Evolutionary conservation across 2,797 vertebrate genomes (phyloP), one percentile per base, ranked within the genome.

Genomic region (Siniperca undulata): DNA sequence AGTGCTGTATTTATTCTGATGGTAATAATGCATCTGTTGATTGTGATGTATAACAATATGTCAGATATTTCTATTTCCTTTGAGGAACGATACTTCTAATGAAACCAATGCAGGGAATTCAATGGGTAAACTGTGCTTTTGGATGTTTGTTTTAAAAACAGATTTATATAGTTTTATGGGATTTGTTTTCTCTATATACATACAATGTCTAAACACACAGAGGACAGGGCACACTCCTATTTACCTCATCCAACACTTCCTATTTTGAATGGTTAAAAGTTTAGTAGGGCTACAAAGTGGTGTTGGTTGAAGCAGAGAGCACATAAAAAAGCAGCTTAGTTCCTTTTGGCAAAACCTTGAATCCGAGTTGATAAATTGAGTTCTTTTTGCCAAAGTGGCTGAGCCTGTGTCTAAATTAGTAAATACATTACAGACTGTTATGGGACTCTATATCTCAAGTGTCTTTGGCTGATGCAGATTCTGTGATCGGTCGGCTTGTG

Each of bases 71-170:
- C 74, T 82, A 77, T 84, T 88, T 92, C 81, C 80, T 80, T 81
- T 82, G 64, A 89, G 88, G 82, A 89, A 88, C 68, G 90, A 88
- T 85, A 90, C 71, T 77, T 86, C 58, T 74, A 73, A 85, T 78
- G 60, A 90, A 91, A 91, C 91, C 82, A 93, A 86, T 87, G 93
- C 95, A 95, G 95, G 95, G 95, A 95, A 82, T 93, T 91, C 77
- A 90, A 91, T 86, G 89, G 88, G 68, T 82, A 92, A 94, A 92
- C 94, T 94, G 93, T 94, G 92, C 82, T 92, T 93, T 92, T 94
- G 81, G 75, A 87, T 88, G 78, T 90, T 91, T 92, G 74, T 90
- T 92, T 93, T 74, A 65, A 84, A 85, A 80, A 80, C 74, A 80
- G 78, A 87, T 87, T 80, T 88, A 60, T 91, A 85, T 76, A 53